These are phyloP conservation scores for Callyntrura guangdongensis DNA, from an alignment of 2,888 invertebrate genomes.

Conservation along the genomic window DNA sequence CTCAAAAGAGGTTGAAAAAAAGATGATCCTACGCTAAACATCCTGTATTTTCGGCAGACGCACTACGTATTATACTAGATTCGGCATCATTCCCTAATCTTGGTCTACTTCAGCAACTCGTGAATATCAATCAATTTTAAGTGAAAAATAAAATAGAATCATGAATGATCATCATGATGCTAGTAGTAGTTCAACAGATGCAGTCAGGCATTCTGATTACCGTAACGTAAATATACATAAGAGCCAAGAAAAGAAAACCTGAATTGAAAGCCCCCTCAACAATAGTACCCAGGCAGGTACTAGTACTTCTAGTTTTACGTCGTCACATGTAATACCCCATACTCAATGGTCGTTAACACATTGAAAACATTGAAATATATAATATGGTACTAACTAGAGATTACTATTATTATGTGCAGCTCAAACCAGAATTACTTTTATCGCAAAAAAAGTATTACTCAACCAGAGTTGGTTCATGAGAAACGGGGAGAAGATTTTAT, in stretches of 20 bases:
- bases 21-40: background rate
- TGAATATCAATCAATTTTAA: constrained; percentile 70
- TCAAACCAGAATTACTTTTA: constrained; percentile 15
- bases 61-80: background rate
- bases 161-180: too few relatives aligned
- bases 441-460: constrained; percentile 14
- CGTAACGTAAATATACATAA: background rate
- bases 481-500: background rate
- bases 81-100: constrained; percentile 3
- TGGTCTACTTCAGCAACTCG: constrained; percentile 62
- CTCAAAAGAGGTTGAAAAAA: background rate
- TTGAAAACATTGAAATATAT: constrained; percentile 21
- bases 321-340: constrained; percentile 14
- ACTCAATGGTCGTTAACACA: constrained; percentile 6
- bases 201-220: background rate
- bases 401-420: background rate
- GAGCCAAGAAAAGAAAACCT: constrained; percentile 28
- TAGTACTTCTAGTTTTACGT: constrained; percentile 59
- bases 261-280: constrained; percentile 33
- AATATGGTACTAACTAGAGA: background rate
- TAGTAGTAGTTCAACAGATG: constrained; percentile 21
- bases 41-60: background rate
- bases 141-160: background rate
- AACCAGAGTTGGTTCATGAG: constrained; percentile 1
- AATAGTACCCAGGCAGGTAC: background rate